Evolutionary conservation across 2,797 vertebrate species (phyloP).

Genomic region (Dendrocincla tyrannina): DNA sequence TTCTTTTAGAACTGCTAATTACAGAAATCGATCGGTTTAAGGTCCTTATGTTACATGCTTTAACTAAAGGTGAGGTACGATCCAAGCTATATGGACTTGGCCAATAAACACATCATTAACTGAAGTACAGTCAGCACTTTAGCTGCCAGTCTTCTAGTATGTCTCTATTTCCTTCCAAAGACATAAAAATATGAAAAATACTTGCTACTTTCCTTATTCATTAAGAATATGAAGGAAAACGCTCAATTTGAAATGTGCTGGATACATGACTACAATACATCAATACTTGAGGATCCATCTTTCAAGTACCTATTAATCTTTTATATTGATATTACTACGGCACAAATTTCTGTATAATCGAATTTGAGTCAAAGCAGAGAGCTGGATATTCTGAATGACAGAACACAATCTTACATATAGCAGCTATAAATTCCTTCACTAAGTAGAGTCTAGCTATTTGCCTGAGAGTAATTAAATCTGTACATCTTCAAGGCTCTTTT

Average conservation of each 20-base stretch:
- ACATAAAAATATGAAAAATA: background rate
- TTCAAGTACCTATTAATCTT: conserved; percentile 2
- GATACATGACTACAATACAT: background rate
- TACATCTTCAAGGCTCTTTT: background rate
- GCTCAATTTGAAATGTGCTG: background rate
- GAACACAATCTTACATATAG: background rate
- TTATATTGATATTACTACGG: background rate
- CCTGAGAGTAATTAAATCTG: background rate
- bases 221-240: background rate
- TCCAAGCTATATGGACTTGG: background rate
- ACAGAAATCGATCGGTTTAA: background rate
- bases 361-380: conserved; percentile 23
- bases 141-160: background rate
- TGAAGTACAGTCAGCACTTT: background rate
- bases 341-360: conserved; percentile 2
- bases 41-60: background rate
- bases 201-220: background rate
- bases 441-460: background rate
- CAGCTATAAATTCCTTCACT: background rate
- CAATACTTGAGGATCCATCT: background rate
- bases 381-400: background rate
- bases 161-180: background rate
- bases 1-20: background rate
- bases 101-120: background rate
- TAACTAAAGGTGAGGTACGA: background rate